Conservation (phyloP, 2,797 vertebrate genomes). For the Momotus momota region DNA sequence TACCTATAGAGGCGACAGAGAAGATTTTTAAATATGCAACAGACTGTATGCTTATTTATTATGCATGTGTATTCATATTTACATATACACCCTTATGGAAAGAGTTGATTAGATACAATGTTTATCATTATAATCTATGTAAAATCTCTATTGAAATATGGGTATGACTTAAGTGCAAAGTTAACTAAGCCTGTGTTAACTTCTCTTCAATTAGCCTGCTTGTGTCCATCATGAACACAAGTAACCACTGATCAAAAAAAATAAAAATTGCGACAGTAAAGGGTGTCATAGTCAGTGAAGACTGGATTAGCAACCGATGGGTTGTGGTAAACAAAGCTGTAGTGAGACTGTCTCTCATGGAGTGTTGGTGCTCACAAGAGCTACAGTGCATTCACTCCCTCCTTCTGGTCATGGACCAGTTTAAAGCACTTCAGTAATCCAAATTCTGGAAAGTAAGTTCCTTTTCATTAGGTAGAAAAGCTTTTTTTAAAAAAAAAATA, state of each 20-base stretch:
- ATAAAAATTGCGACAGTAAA: background rate
- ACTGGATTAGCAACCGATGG: background rate
- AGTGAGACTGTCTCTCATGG: background rate
- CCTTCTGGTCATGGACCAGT: background rate
- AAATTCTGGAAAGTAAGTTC: background rate
- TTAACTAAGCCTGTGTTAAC: background rate
- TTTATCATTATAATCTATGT: background rate
- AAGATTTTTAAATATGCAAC: background rate
- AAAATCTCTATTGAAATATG: background rate
- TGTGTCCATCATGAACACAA: background rate
- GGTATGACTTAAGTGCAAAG: background rate
- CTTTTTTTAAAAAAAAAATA: background rate
- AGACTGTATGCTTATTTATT: background rate
- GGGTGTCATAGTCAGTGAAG: background rate
- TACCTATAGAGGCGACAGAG: background rate
- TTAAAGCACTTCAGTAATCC: background rate
- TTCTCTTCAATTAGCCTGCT: background rate
- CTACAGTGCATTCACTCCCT: background rate
- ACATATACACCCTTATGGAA: background rate
- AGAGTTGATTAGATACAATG: background rate
- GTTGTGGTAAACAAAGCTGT: background rate
- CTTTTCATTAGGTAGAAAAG: background rate
- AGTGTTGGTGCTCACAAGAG: background rate
- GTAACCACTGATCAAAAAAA: background rate
- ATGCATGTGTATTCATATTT: background rate